Percentiles rank a stretch among this genome's conserved stretches.
Evolutionary conservation across 2,797 vertebrate species (phyloP).

Genomic region (Sebastes matsubarae): DNA sequence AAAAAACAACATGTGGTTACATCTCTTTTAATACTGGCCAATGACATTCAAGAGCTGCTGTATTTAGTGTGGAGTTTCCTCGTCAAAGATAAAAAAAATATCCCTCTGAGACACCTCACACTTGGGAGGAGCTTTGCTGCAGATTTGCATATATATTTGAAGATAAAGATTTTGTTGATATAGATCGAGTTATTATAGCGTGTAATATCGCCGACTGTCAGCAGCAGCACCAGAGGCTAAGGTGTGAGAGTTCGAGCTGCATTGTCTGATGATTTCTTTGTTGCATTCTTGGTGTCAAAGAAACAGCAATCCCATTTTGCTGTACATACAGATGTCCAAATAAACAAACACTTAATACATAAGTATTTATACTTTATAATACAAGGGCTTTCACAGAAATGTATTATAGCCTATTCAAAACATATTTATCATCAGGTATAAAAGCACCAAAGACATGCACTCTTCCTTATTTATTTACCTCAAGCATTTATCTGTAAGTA

Average conservation of each 20-base stretch:
- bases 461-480: not conserved
- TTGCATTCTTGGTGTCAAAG: not conserved
- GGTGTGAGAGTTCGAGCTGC: not conserved
- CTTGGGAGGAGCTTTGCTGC: constrained; percentile 14
- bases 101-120: constrained; percentile 15
- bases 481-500: not conserved
- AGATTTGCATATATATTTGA: constrained; percentile 57
- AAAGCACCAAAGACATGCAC: not conserved
- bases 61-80: constrained; percentile 24
- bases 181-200: constrained; percentile 18
- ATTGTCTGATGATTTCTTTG: constrained; percentile 14
- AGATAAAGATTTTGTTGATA: constrained; percentile 22
- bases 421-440: not conserved
- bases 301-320: not conserved
- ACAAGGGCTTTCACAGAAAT: not conserved
- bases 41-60: constrained; percentile 24
- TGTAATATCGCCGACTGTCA: constrained; percentile 2
- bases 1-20: constrained; percentile 33
- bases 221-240: not conserved
- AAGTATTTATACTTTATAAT: not conserved
- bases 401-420: not conserved
- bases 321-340: not conserved
- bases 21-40: constrained; percentile 40
- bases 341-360: not conserved
- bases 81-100: constrained; percentile 18